Percentiles rank a stretch among this genome's conserved stretches.
These are phyloP conservation scores for Larimichthys crocea DNA, from an alignment of 2,113 vertebrate species.

Conservation along the genomic window DNA sequence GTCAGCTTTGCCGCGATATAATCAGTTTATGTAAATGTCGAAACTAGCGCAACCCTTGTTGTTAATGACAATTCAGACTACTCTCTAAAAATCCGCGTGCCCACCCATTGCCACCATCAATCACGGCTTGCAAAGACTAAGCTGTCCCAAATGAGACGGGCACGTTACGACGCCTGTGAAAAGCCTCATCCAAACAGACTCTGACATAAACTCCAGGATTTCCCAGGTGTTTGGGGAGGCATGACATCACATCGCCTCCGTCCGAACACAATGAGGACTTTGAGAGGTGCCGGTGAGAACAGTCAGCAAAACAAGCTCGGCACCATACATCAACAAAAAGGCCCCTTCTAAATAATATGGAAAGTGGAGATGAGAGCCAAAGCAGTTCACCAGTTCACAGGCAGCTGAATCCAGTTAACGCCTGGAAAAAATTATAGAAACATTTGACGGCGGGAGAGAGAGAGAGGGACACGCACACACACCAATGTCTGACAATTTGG, in stretches of 20 bases:
- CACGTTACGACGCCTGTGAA: constrained; percentile 32
- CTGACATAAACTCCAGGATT: constrained; percentile 64
- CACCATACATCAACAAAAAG: constrained; percentile 72
- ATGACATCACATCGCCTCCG: constrained; percentile 86
- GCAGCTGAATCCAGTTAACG: constrained; percentile 85
- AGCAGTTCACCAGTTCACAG: constrained; percentile 75
- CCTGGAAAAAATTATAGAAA: constrained; percentile 85
- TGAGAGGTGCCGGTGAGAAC: constrained; percentile 68
- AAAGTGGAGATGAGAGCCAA: constrained; percentile 82
- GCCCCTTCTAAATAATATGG: constrained; percentile 72
- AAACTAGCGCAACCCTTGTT: constrained; percentile 18
- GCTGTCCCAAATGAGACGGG: constrained; percentile 38
- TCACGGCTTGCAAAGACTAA: constrained; percentile 63
- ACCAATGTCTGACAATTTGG: constrained; percentile 65
- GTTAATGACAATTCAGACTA: constrained; percentile 31
- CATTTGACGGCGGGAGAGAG: constrained; percentile 35
- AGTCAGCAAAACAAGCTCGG: constrained; percentile 67
- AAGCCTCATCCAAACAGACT: constrained; percentile 62
- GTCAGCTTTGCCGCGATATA: too few species aligned
- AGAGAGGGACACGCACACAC: constrained; percentile 5
- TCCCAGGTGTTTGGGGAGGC: constrained; percentile 83
- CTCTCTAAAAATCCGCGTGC: constrained; percentile 4
- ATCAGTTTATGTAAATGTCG: constrained; percentile 11
- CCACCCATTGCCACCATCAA: constrained; percentile 62
- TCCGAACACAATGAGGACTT: constrained; percentile 87